A percentile compares a stretch with the other conserved stretches of the same genome.
These are phyloP conservation scores for Camponotus floridanus DNA, from an alignment of 1,140 invertebrate species.

Conservation along the genomic window DNA sequence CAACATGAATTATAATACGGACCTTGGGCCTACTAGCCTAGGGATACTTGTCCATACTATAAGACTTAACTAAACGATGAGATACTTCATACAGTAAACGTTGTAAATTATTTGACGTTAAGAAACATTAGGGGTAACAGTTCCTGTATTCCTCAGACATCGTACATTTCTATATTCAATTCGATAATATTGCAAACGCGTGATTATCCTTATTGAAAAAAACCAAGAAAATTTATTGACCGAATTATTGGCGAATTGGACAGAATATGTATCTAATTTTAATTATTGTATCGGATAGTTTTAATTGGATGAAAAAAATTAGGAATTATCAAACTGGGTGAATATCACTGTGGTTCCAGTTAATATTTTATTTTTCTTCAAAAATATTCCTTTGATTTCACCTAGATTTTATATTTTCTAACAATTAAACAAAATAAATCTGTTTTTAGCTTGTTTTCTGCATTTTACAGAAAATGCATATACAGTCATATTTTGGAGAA, in stretches of 20 bases:
- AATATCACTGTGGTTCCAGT: neutral
- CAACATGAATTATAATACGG: constrained; percentile 73
- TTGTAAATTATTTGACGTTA: constrained; percentile 85
- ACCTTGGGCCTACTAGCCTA: constrained; percentile 84
- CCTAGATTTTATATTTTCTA: constrained; percentile 1
- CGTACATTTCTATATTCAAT: constrained; percentile 79
- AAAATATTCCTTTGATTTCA: neutral
- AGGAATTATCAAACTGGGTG: neutral
- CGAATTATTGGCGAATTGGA: neutral
- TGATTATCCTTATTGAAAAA: constrained; percentile 12
- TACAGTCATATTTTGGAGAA: neutral
- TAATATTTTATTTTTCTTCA: neutral
- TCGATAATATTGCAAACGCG: constrained; percentile 64
- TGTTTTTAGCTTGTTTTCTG: constrained; percentile 7
- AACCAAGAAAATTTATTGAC: neutral
- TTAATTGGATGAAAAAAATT: neutral
- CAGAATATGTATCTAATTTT: neutral
- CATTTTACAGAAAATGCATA: neutral
- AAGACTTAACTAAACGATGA: constrained; percentile 85
- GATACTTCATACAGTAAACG: constrained; percentile 83
- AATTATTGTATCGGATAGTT: neutral
- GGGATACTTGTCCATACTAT: constrained; percentile 85
- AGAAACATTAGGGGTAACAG: constrained; percentile 80
- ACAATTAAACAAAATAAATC: neutral
- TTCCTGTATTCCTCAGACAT: constrained; percentile 83